Evolutionary conservation across 2,888 invertebrate species (phyloP).

Genomic region (Hemaris fuciformis): DNA sequence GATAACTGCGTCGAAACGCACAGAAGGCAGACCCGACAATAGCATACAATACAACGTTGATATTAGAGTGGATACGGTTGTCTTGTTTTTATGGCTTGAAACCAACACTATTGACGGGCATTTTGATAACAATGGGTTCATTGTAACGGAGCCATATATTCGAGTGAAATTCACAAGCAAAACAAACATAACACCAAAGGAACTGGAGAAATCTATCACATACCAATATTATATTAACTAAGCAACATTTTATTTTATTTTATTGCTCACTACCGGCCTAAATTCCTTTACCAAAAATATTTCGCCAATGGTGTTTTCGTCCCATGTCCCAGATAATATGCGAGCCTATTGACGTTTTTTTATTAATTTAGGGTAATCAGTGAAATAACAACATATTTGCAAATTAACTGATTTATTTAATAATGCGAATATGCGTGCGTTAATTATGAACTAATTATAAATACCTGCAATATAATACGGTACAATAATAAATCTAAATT

Average conservation of each 20-base stretch:
- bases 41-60: constrained; percentile 42
- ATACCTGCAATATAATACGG: constrained; percentile 43
- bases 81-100: constrained; percentile 87
- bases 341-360: no score
- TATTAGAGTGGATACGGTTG: constrained; percentile 72
- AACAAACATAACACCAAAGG: constrained; percentile 33
- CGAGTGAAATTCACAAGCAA: constrained; percentile 39
- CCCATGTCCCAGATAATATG: no score
- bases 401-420: constrained; percentile 58
- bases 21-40: constrained; percentile 22
- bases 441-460: constrained; percentile 45
- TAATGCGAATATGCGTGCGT: constrained; percentile 53
- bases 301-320: no score
- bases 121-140: constrained; percentile 90
- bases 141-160: constrained; percentile 55
- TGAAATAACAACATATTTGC: constrained; percentile 41
- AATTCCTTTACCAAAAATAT: no score
- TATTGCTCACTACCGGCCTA: neutral
- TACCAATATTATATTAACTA: constrained; percentile 59
- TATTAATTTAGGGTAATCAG: neutral
- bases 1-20: constrained; percentile 44
- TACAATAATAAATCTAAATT: constrained; percentile 50
- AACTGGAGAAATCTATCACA: constrained; percentile 50
- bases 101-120: constrained; percentile 76
- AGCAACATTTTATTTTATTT: constrained; percentile 12